A percentile compares a stretch with the other conserved stretches of the same genome.
Conservation (phyloP, 2,888 invertebrate species). For the Tribolium freemani region DNA sequence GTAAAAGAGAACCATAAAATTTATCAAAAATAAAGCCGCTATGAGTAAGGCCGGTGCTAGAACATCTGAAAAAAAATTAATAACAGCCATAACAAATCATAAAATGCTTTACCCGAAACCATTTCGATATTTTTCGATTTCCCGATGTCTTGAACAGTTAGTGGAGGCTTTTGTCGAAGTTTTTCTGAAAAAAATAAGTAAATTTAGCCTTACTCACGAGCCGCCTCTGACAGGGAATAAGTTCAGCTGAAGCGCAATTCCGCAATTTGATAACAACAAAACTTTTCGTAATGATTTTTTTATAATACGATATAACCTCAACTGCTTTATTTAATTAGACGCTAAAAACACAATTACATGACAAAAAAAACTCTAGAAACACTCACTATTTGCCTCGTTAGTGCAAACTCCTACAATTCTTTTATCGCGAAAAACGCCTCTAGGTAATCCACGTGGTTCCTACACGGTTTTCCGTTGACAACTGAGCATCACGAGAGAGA, state of each 20-base stretch:
- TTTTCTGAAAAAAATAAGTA: constrained; percentile 10
- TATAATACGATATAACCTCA: background rate
- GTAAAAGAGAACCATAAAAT: constrained; percentile 80
- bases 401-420: background rate
- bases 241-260: too few species aligned
- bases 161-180: background rate
- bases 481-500: background rate
- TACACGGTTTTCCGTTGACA: background rate
- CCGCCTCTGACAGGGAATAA: background rate
- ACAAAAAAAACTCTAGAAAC: background rate
- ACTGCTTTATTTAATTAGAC: background rate
- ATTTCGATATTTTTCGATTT: constrained; percentile 47
- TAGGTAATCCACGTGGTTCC: constrained; percentile 23
- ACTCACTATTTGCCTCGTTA: background rate
- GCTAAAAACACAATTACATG: background rate
- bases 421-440: background rate
- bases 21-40: constrained; percentile 79
- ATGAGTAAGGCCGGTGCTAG: constrained; percentile 81
- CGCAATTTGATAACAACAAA: too few species aligned
- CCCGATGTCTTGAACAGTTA: constrained; percentile 27
- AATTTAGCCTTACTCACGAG: background rate
- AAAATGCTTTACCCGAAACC: constrained; percentile 37
- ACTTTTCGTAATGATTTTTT: background rate
- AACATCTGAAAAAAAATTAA: constrained; percentile 72
- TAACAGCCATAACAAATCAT: background rate